Evolutionary conservation across 2,888 invertebrate genomes (phyloP).

Genomic region (Eudasyphora cyanicolor): DNA sequence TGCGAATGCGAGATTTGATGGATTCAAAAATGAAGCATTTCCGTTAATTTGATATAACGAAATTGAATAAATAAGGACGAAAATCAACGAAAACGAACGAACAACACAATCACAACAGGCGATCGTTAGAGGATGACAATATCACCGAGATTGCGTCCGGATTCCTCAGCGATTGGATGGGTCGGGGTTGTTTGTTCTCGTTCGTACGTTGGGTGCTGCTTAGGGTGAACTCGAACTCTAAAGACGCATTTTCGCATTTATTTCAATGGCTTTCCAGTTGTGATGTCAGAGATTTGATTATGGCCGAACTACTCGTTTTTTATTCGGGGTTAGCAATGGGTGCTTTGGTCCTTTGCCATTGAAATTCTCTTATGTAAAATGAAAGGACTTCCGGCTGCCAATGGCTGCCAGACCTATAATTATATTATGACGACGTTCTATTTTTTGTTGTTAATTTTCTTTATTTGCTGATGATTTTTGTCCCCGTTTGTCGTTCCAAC

Average conservation of each 20-base stretch:
- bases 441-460: constrained; percentile 21
- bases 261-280: too few relatives aligned
- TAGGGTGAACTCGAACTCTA: constrained; percentile 45
- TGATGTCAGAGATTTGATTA: constrained; percentile 5
- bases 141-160: constrained; percentile 10
- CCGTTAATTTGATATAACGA: constrained; percentile 61
- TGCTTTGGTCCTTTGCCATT: constrained; percentile 13
- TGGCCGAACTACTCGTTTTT: constrained; percentile 21
- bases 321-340: constrained; percentile 36
- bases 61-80: constrained; percentile 7
- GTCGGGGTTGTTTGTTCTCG: not conserved
- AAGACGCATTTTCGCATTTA: constrained; percentile 48
- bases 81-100: constrained; percentile 24
- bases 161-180: not conserved
- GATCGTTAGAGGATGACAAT: constrained; percentile 46
- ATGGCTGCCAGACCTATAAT: constrained; percentile 51
- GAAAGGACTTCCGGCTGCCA: constrained; percentile 75
- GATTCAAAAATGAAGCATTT: constrained; percentile 52
- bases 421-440: constrained; percentile 61
- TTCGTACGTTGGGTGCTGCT: constrained; percentile 9
- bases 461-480: too few relatives aligned
- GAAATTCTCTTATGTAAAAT: constrained; percentile 61
- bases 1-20: not conserved
- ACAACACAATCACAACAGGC: constrained; percentile 63
- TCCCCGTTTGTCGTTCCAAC: constrained; percentile 14